Evolutionary conservation across 2,113 vertebrate genomes (phyloP), one percentile per base, ranked within the genome.

Genomic region (Eolophus roseicapilla): DNA sequence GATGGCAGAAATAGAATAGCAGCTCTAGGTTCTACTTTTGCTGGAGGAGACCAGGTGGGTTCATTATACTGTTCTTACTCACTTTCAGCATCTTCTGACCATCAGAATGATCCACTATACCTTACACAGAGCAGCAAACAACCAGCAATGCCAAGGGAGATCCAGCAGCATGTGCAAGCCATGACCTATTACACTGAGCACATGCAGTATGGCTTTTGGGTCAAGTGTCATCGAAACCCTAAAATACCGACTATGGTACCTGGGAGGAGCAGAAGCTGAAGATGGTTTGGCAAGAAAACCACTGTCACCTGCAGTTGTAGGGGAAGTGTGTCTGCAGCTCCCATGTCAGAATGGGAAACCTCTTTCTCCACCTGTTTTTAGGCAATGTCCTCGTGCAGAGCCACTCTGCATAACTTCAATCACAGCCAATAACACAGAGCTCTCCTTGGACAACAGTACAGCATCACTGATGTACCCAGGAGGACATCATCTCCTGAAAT

Each of bases 181-280:
- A 1, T 49, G 65, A 75, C 18, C 33, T 33, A 35, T 17, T 0
- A 3, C n/a, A 24, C 25, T 43, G 10, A 83, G 20, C 44, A 39
- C 1, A 17, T 2, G 13, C 18, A 64, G 5, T 0, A 1, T 16
- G 7, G 39, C 13, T 37, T 31, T 41, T 24, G 31, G 17, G 23
- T n/a, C 46, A 14, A 24, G 10, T 37, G n/a, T 21, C 62, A 82
- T 47, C 4, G 52, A 59, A 89, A 82, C 37, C 13, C 2, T 5
- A 15, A 71, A 91, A 50, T 64, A 46, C 10, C 1, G 2, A 46
- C 33, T 13, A 6, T 1, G 6, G 55, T 27, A 18, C 9, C 44
- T 71, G 70, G 16, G 23, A 91, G 27, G 11, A 91, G 60, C 19
- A 74, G 49, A 77, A 86, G 9, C 0, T 81, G 59, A 62, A 44